These are phyloP conservation scores for Enteromius paludinosus DNA, from an alignment of 2,797 vertebrate species.

Conservation along the genomic window DNA sequence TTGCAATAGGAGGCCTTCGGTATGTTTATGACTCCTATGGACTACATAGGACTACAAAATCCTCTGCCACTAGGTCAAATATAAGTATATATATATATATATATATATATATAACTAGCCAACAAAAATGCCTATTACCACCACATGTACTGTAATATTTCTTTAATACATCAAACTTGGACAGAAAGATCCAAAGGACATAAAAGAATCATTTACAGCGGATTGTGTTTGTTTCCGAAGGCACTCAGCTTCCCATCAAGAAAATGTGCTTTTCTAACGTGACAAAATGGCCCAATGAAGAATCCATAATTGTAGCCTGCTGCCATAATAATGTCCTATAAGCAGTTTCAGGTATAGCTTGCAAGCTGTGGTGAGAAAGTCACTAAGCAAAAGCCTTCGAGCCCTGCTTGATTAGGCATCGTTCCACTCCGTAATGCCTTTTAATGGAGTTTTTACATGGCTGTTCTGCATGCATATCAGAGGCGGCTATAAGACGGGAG, in stretches of 20 bases:
- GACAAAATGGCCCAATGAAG: slow-evolving; percentile 30
- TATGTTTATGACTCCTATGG: not conserved
- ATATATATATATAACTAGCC: no score
- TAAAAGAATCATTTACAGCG: not conserved
- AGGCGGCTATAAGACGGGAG: slow-evolving; percentile 72
- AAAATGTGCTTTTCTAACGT: slow-evolving; percentile 35
- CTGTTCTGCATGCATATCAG: slow-evolving; percentile 72
- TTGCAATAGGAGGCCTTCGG: not conserved
- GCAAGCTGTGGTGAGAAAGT: slow-evolving; percentile 26
- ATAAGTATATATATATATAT: not conserved
- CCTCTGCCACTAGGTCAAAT: not conserved
- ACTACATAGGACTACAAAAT: not conserved
- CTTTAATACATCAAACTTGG: not conserved
- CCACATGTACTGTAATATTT: not conserved
- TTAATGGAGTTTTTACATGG: slow-evolving; percentile 81
- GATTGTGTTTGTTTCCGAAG: slow-evolving; percentile 20
- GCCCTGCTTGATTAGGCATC: slow-evolving; percentile 76
- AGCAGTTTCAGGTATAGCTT: slow-evolving; percentile 46
- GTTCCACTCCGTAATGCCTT: slow-evolving; percentile 73
- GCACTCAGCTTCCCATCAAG: slow-evolving; percentile 6
- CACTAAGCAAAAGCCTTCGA: slow-evolving; percentile 66
- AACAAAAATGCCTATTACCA: not conserved
- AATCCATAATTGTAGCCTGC: slow-evolving; percentile 36
- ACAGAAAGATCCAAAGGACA: slow-evolving; percentile 12
- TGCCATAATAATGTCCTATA: slow-evolving; percentile 32